Base-by-base conservation (phyloP, 2,888 invertebrate species). In the Thecophora atra region DNA sequence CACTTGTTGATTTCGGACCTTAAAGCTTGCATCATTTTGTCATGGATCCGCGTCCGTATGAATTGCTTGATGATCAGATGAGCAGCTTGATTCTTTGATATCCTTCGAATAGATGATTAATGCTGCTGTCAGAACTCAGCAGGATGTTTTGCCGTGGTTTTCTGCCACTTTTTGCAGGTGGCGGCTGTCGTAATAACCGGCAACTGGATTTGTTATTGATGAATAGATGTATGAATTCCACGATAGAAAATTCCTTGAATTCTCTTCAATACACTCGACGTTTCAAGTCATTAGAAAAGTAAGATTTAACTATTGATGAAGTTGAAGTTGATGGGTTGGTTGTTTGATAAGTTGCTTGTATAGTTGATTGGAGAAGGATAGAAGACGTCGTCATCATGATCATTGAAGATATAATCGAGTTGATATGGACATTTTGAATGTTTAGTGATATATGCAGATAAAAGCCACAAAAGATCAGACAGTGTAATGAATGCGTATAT, bases 201-300 rank as follows among this genome's bases (percentile, higher is more conserved):
- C 26, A 37, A 19, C 26, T 62, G 37, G 37, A 37, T 37, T 37
- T 37, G n/a, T 62, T 28, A 62, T 62, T 28, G 62, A 62, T 62
- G 26, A n/a, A n/a, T n/a, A n/a, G n/a, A n/a, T n/a, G n/a, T n/a
- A n/a, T n/a, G n/a, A n/a, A n/a, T n/a, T n/a, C 28, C n/a, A n/a
- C 17, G 37, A 37, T 30, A 37, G 62, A 37, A 62, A 30, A 62
- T 62, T 62, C 19, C 17, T 28, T 19, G 28, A 17, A 62, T 62
- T 62, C 62, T 24, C 11, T 56, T n/a, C n/a, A 21, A 21, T 24
- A 21, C 56, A 56, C 26, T 24, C 13, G n/a, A 47, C 11, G n/a
- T 17, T 47, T 47, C 15, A n/a, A n/a, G 47, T 11, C 13, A 17
- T 44, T 13, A 44, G 44, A 44, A 44, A 1, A 37, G 37, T 37